phyloP scores from a whole-genome alignment of 2,888 invertebrate genomes.

The Pseudococcus longispinus region DNA sequence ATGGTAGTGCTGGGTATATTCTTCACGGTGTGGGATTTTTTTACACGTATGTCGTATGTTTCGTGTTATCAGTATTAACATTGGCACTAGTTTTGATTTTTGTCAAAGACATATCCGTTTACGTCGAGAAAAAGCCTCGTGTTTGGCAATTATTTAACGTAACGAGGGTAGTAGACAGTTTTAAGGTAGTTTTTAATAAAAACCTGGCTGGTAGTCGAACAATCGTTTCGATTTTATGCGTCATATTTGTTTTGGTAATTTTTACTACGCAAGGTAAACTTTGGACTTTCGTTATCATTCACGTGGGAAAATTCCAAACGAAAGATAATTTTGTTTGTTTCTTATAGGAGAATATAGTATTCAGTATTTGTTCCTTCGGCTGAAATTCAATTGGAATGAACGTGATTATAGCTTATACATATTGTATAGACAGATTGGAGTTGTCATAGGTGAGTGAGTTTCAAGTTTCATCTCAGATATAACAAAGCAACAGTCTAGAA shows the following conservation, averaged over 20 bases:
- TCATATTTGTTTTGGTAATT: neutral
- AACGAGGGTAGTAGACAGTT: neutral
- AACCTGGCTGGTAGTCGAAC: neutral
- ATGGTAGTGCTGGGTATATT: conserved; percentile 56
- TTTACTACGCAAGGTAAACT: neutral
- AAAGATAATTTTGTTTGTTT: neutral
- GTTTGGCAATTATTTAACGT: neutral
- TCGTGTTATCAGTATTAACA: neutral
- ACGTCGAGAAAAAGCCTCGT: neutral
- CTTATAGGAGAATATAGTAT: neutral
- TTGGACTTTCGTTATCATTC: neutral
- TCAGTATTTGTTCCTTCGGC: conserved; percentile 11
- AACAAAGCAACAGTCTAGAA: no score
- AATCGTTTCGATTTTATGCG: neutral
- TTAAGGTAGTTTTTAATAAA: conserved; percentile 8
- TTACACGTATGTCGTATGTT: conserved; percentile 38
- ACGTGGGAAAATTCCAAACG: neutral
- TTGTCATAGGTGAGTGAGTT: neutral
- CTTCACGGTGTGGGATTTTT: conserved; percentile 55
- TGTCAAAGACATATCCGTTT: neutral
- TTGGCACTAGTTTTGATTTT: neutral
- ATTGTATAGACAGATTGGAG: neutral
- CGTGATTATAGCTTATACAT: neutral
- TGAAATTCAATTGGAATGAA: conserved; percentile 33
- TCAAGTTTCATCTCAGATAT: neutral